These are phyloP conservation scores for Drosophila birchii DNA, from an alignment of 2,888 invertebrate species.

Conservation along the genomic window DNA sequence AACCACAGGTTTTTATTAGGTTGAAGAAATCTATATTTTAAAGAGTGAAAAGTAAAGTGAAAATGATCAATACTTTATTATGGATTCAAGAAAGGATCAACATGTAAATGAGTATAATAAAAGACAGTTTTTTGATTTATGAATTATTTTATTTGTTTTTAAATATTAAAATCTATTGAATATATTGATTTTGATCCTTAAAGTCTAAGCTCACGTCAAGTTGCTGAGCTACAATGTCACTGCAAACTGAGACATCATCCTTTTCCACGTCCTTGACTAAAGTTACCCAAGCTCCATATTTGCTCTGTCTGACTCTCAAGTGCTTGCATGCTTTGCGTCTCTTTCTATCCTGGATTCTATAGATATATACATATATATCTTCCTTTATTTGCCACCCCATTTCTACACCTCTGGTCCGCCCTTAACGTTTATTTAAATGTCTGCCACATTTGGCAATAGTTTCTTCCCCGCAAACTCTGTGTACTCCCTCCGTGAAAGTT, in stretches of 20 bases:
- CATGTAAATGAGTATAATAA: background rate
- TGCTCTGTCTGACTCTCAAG: conserved; percentile 65
- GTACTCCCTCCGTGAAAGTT: background rate
- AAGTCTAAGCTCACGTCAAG: background rate
- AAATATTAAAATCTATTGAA: background rate
- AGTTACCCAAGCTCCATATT: conserved; percentile 48
- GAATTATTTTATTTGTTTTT: background rate
- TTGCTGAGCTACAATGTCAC: background rate
- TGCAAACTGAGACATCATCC: conserved; percentile 19
- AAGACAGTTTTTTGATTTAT: background rate
- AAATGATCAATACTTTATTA: background rate
- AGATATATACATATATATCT: background rate
- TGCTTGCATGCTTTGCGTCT: conserved; percentile 66
- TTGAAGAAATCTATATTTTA: background rate
- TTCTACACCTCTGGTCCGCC: conserved; percentile 44
- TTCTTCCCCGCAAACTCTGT: conserved; percentile 11
- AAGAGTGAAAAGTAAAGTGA: background rate
- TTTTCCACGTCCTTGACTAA: conserved; percentile 58
- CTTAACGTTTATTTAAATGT: conserved; percentile 78
- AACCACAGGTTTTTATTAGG: background rate
- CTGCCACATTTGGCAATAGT: conserved; percentile 64
- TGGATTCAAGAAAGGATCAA: background rate
- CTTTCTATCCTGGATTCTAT: background rate
- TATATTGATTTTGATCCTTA: background rate
- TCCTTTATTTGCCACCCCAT: background rate